Base-by-base conservation (phyloP, 2,888 invertebrate species). In the Drosophila antonietae region DNA sequence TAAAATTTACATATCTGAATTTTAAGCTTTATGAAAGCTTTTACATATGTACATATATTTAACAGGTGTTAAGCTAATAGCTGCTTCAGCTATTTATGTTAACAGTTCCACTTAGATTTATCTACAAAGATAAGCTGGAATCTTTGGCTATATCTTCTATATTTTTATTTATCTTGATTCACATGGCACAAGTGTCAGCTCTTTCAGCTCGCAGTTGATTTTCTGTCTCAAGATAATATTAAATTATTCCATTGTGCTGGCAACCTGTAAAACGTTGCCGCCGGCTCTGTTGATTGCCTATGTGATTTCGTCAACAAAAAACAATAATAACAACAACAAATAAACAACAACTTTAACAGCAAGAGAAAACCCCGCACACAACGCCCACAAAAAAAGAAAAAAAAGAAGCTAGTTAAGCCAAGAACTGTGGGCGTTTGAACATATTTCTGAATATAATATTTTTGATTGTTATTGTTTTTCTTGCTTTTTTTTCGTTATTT, bases 371-470 rank as follows among this genome's bases (percentile, higher is more conserved):
- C 74, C 51, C 66, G 57, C 59, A 74, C 52, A 74, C 0, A 51
- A 81, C 81, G 83, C 83, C 83, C 82, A 87, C 18, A 52, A 52
- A 72, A 75, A 72, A 75, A 72, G 12, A 83, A 12, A 56, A 47
- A 69, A 77, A 68, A 75, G 58, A 37, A 1, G 56, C 52, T 55
- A 43, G 12, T 51, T 44, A 56, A 39, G 52, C 47, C 39, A 65
- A 65, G 74, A 73, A 68, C 77, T 73, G 84, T 84, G 87, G 84
- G 84, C 84, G 84, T 88, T 78, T 75, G 79, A 83, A 80, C 80
- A 87, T 84, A 88, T 28, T 28, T 83, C 77, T 86, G 75, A 75
- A 86, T 88, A 86, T 88, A 83, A 83, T 86, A 80, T 85, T 86
- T 88, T 81, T 75, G 83, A 88, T 83, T 86, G 81, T 69, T 75